phyloP scores from a whole-genome alignment of 2,113 vertebrate genomes.

The Meles meles region DNA sequence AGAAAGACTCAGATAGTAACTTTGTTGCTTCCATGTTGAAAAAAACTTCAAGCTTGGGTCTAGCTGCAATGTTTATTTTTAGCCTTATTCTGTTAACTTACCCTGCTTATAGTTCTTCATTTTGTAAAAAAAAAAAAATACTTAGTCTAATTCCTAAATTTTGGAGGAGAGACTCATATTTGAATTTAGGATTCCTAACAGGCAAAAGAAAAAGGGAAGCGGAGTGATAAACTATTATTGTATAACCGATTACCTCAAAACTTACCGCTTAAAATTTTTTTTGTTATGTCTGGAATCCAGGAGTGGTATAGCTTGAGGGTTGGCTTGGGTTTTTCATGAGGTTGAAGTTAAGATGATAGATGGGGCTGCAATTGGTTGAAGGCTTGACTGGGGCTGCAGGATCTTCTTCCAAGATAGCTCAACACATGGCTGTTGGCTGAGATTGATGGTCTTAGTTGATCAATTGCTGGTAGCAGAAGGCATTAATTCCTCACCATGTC shows the following conservation, averaged over 20 bases:
- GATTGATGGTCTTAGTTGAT: neutral
- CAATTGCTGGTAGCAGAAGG: neutral
- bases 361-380: neutral
- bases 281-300: neutral
- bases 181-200: neutral
- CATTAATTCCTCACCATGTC: neutral
- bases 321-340: neutral
- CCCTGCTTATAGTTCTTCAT: neutral
- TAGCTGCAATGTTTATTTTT: neutral
- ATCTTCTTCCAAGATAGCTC: neutral
- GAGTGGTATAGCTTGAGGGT: neutral
- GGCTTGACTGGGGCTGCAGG: neutral
- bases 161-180: neutral
- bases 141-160: neutral
- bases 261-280: neutral
- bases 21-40: neutral
- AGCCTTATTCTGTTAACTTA: neutral
- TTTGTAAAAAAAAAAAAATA: neutral
- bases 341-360: neutral
- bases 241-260: neutral
- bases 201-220: neutral
- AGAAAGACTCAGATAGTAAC: neutral
- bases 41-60: neutral
- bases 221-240: neutral
- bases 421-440: neutral